Conservation (phyloP, 2,797 vertebrate species). For the Tapera naevia region DNA sequence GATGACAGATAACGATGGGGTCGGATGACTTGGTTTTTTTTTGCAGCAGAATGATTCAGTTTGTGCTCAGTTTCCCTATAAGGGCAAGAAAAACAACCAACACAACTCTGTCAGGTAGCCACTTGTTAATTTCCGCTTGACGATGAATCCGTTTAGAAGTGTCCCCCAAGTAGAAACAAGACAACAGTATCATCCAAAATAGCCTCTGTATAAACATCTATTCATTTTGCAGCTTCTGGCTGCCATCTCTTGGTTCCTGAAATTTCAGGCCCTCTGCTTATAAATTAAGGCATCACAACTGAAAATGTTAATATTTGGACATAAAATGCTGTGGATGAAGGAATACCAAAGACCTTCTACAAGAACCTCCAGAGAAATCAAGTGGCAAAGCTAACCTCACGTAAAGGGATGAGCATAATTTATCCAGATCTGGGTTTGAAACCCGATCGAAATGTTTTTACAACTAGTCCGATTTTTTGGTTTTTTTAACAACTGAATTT, state of each 20-base stretch:
- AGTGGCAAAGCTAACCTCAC: constrained; percentile 29
- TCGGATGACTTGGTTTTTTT: constrained; percentile 73
- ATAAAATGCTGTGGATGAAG: constrained; percentile 90
- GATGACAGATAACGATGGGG: constrained; percentile 76
- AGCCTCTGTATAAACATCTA: constrained; percentile 64
- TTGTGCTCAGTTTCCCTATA: constrained; percentile 91
- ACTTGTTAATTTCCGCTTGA: constrained; percentile 65
- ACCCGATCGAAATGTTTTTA: background rate
- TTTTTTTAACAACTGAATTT: background rate
- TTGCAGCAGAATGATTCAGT: constrained; percentile 92
- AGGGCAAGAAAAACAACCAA: constrained; percentile 73
- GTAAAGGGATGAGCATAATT: constrained; percentile 6
- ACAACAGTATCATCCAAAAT: constrained; percentile 61
- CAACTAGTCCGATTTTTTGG: background rate
- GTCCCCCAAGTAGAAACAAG: constrained; percentile 64
- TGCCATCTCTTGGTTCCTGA: constrained; percentile 66
- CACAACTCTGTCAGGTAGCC: constrained; percentile 71
- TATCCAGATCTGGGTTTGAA: background rate
- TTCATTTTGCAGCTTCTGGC: constrained; percentile 31
- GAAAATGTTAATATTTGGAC: constrained; percentile 75
- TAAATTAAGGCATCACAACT: constrained; percentile 83
- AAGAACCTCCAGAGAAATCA: constrained; percentile 58
- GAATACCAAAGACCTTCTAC: constrained; percentile 85
- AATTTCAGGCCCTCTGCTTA: constrained; percentile 74
- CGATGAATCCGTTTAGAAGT: constrained; percentile 58